Percentiles rank a stretch among this genome's conserved stretches.
Evolutionary conservation across 1,140 invertebrate species (phyloP).

Genomic region (Drosophila subpulchrella): DNA sequence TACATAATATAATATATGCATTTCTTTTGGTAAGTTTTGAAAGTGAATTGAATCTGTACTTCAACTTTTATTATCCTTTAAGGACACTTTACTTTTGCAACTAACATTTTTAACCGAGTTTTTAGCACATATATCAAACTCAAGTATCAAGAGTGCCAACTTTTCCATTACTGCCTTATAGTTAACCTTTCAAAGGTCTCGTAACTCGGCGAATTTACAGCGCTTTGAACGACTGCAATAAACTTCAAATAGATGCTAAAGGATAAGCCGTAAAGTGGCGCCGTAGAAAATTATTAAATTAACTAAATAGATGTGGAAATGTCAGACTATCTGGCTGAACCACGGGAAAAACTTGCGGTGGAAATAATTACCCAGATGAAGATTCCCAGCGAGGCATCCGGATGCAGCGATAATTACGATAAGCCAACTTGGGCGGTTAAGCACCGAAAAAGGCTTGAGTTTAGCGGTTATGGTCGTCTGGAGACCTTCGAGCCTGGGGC

Average conservation of each 20-base stretch:
- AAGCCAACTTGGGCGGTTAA: slow-evolving; percentile 21
- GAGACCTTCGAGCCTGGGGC: slow-evolving; percentile 2
- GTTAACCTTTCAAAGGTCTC: slow-evolving; percentile 15
- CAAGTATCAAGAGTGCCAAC: background rate
- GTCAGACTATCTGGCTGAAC: background rate
- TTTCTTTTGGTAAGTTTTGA: too few relatives aligned
- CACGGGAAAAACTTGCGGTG: background rate
- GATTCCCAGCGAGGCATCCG: slow-evolving; percentile 3
- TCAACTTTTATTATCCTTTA: background rate
- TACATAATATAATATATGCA: too few relatives aligned
- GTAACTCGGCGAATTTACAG: slow-evolving; percentile 17
- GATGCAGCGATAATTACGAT: slow-evolving; percentile 30
- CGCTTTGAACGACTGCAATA: slow-evolving; percentile 13
- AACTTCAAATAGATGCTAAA: slow-evolving; percentile 24
- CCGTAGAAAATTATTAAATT: slow-evolving; percentile 31
- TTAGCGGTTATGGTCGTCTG: slow-evolving; percentile 18
- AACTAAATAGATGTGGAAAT: slow-evolving; percentile 3
- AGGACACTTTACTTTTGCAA: background rate
- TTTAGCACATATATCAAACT: background rate
- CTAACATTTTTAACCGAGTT: background rate
- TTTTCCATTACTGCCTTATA: background rate
- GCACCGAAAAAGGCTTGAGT: slow-evolving; percentile 10
- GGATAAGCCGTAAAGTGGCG: slow-evolving; percentile 10
- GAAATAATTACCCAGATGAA: slow-evolving; percentile 19
- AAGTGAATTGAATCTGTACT: background rate